Percentiles rank a stretch among this genome's conserved stretches.
Evolutionary conservation across 2,113 vertebrate genomes (phyloP).

Genomic region (Tympanuchus pallidicinctus): DNA sequence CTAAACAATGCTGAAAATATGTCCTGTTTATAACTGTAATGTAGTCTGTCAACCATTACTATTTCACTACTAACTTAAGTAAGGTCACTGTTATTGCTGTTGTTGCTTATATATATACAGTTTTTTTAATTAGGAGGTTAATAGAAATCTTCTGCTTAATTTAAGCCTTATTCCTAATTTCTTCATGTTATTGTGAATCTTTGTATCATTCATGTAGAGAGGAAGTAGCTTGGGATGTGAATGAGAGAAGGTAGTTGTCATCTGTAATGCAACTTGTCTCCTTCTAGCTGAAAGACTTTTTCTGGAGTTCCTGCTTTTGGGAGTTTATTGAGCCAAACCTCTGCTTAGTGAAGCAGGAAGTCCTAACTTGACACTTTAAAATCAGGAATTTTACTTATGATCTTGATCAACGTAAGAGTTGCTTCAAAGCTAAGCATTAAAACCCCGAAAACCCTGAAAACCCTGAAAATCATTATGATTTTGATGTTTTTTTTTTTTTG

Average conservation of each 20-base stretch:
- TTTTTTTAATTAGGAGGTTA: neutral
- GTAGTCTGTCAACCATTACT: neutral
- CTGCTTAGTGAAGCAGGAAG: neutral
- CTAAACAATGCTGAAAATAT: neutral
- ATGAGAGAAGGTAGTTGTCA: neutral
- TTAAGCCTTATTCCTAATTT: neutral
- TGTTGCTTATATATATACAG: no score
- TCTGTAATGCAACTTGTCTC: neutral
- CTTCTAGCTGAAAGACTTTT: neutral
- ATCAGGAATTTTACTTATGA: neutral
- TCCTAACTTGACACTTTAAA: neutral
- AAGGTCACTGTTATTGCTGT: neutral
- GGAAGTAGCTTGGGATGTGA: neutral
- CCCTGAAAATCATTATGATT: neutral
- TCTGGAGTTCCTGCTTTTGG: neutral
- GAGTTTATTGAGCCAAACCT: neutral
- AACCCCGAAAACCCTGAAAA: neutral
- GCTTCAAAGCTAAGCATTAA: neutral
- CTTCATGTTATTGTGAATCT: neutral
- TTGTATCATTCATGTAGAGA: neutral
- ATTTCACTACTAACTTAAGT: neutral
- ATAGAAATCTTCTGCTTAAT: neutral
- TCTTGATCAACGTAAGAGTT: neutral
- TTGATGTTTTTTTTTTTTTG: neutral
- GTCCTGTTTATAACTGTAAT: neutral